Evolutionary conservation across 1,140 invertebrate genomes (phyloP), one percentile per base, ranked within the genome.

Genomic region (Drosophila biarmipes): DNA sequence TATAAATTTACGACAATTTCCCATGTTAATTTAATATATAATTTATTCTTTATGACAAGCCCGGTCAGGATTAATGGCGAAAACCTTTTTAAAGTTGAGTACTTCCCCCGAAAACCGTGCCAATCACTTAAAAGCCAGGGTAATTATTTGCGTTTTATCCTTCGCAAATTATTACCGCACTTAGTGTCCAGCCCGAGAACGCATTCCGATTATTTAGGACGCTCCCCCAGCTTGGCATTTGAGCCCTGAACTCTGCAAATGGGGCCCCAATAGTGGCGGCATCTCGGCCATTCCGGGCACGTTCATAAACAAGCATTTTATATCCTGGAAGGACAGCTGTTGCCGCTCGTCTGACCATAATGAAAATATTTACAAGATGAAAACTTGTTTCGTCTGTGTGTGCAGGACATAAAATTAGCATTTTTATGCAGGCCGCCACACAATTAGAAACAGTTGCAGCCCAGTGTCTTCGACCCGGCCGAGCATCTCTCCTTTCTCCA

Each of bases 321-420:
- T 75, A 59, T 40, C 40, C 52, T 31, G 10, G 29, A 75, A 27
- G 68, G 59, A 75, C 72, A 75, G 72, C 72, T 75, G 72, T 75
- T 76, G 73, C 73, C 62, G 51, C 42, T 48, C 62, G 55, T 27
- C 27, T 19, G 14, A 15, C 72, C 73, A 67, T 75, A 75, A 75
- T 76, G 62, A 76, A 76, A 76, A 76, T 76, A 76, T 75, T 58
- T 75, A 76, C 72, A 76, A 76, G 73, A 76, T 64, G 73, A 51
- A 76, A 75, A 76, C 73, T 76, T 76, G 73, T 76, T 76, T 54
- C 48, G 43, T 61, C 38, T 74, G 63, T 58, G 42, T 45, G 42
- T 46, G 54, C 35, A 37, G 66, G 42, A 63, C 85, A 84, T 89
- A 80, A 89, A 89, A 89, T 89, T 89, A 84, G 73, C 73, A 89